Evolutionary conservation across 2,888 invertebrate species (phyloP).

Genomic region (Empis stercorea): DNA sequence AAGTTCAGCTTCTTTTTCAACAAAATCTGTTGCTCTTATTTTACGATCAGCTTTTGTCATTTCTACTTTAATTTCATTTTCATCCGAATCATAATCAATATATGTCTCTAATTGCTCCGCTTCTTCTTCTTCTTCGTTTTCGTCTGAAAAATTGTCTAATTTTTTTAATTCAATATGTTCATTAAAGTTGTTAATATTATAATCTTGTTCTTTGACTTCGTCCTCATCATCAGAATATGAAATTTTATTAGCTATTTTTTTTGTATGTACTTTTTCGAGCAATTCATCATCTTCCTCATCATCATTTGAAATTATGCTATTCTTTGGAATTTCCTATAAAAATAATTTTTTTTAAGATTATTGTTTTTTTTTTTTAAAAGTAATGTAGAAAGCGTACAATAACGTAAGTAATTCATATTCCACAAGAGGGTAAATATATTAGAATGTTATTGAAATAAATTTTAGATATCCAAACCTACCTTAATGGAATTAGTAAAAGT

Average conservation of each 20-base stretch:
- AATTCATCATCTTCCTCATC: not conserved
- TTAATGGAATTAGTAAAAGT: constrained; percentile 31
- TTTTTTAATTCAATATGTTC: too few relatives aligned
- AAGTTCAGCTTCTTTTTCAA: constrained; percentile 84
- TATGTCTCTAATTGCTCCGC: constrained; percentile 33
- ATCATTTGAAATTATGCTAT: constrained; percentile 24
- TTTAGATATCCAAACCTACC: too few relatives aligned
- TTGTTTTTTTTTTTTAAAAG: too few relatives aligned
- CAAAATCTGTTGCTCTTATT: constrained; percentile 51
- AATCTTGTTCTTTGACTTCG: constrained; percentile 15
- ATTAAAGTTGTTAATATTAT: constrained; percentile 24
- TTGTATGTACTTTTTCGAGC: not conserved
- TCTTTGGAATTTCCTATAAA: constrained; percentile 16
- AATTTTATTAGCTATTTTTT: constrained; percentile 28
- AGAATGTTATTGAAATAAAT: too few relatives aligned
- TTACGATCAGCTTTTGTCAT: constrained; percentile 28
- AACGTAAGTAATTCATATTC: too few relatives aligned
- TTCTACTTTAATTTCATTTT: constrained; percentile 53
- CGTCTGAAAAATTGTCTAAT: too few relatives aligned
- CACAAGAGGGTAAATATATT: too few relatives aligned
- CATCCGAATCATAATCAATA: constrained; percentile 72
- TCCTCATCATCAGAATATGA: constrained; percentile 38
- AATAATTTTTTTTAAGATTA: too few relatives aligned
- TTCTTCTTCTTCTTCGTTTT: constrained; percentile 3
- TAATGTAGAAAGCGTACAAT: too few relatives aligned